These are phyloP conservation scores for Fregetta grallaria DNA, from an alignment of 2,113 vertebrate species.

Conservation along the genomic window DNA sequence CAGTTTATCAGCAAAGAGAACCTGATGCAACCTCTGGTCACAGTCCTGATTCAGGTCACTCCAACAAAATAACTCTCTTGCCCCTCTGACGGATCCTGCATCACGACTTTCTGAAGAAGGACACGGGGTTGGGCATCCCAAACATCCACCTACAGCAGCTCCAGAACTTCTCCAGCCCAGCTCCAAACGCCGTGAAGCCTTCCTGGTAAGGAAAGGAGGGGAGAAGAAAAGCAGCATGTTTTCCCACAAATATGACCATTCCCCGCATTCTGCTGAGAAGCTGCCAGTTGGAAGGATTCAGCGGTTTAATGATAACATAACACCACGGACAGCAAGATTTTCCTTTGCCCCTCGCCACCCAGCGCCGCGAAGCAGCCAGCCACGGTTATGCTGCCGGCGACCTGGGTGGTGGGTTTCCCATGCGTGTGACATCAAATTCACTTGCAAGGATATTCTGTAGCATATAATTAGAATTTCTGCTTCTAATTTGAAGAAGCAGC, in stretches of 20 bases:
- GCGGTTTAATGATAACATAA: background rate
- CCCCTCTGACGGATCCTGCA: too few relatives aligned
- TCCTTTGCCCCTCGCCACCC: background rate
- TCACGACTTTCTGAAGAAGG: fast-evolving
- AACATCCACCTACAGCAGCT: background rate
- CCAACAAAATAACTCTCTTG: background rate
- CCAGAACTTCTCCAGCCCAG: background rate
- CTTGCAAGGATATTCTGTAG: background rate
- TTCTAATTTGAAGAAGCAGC: background rate
- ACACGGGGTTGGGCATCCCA: background rate
- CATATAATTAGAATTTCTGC: background rate
- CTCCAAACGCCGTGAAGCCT: fast-evolving
- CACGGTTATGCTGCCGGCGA: background rate
- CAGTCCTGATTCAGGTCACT: background rate
- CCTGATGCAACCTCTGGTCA: background rate
- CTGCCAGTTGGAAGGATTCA: background rate
- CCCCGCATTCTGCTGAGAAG: background rate
- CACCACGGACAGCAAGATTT: background rate
- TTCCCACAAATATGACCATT: background rate
- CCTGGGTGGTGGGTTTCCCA: conserved; percentile 41
- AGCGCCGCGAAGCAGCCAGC: background rate
- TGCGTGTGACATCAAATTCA: background rate
- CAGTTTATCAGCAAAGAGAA: background rate
- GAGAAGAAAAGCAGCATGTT: background rate
- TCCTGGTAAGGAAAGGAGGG: background rate